Conservation (phyloP, 2,797 vertebrate species). For the Cynodonichthys magdalenae region DNA sequence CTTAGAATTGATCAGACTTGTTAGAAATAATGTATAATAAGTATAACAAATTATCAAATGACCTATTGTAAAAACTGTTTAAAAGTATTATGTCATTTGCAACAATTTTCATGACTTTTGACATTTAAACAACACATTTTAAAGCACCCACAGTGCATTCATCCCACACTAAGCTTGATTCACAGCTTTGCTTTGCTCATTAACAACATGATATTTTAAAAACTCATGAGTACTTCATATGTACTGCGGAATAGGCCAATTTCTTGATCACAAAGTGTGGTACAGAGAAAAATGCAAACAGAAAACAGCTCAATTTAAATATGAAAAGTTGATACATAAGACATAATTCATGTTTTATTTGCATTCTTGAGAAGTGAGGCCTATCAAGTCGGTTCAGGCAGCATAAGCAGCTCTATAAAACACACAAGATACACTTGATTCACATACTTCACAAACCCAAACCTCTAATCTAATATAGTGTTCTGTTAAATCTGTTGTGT, state of each 20-base stretch:
- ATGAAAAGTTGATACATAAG: constrained; percentile 20
- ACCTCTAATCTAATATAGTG: constrained; percentile 13
- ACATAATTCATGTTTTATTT: constrained; percentile 34
- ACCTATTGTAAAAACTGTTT: background rate
- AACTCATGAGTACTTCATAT: constrained; percentile 51
- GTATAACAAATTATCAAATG: background rate
- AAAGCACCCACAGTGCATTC: constrained; percentile 32
- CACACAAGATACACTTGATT: constrained; percentile 8
- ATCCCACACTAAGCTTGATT: constrained; percentile 18
- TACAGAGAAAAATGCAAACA: background rate
- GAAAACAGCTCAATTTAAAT: constrained; percentile 31
- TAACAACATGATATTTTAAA: constrained; percentile 48
- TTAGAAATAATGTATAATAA: background rate
- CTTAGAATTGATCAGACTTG: background rate
- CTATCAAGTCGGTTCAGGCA: constrained; percentile 17
- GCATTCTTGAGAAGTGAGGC: constrained; percentile 11
- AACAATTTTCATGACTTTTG: constrained; percentile 23
- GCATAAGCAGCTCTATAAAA: constrained; percentile 4
- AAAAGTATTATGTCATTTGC: background rate
- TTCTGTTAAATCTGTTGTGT: constrained; percentile 44
- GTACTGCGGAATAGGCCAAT: constrained; percentile 32
- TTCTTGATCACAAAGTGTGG: constrained; percentile 31
- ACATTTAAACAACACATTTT: constrained; percentile 53
- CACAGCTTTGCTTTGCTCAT: constrained; percentile 44
- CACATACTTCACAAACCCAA: constrained; percentile 16